phyloP scores from a whole-genome alignment of 2,113 vertebrate species.

The Anoplopoma fimbria region DNA sequence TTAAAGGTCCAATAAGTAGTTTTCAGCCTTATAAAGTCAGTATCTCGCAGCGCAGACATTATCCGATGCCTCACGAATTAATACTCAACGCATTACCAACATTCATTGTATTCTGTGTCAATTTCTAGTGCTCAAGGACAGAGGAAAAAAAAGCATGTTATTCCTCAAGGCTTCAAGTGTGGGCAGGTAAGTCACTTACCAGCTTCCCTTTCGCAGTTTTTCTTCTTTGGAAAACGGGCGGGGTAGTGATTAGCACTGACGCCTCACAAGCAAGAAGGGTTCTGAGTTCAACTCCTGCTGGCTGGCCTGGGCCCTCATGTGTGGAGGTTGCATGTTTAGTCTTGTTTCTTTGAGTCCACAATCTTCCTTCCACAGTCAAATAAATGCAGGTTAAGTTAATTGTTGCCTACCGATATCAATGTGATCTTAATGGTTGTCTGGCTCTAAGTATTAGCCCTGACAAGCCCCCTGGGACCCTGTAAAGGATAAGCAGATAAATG shows the following conservation, averaged over 20 bases:
- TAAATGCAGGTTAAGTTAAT: neutral
- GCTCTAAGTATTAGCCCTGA: no score
- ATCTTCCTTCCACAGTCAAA: neutral
- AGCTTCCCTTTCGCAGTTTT: neutral
- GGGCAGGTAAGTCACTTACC: slow-evolving; percentile 70
- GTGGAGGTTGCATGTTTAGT: neutral
- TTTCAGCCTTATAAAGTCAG: neutral
- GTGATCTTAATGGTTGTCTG: neutral
- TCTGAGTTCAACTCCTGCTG: neutral
- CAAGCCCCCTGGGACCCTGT: no score
- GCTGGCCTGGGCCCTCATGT: neutral
- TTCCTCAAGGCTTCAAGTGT: slow-evolving; percentile 68
- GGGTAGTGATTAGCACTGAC: neutral
- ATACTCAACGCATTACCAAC: neutral
- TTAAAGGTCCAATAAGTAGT: neutral
- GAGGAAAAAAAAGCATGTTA: slow-evolving; percentile 75
- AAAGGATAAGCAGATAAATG: no score
- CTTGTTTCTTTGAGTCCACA: neutral
- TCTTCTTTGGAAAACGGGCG: neutral
- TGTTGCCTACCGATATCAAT: neutral
- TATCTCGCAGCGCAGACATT: neutral
- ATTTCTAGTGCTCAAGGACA: slow-evolving; percentile 75
- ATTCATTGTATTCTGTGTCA: slow-evolving; percentile 38
- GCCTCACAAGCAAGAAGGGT: neutral
- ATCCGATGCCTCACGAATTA: neutral